A percentile compares a stretch with the other conserved stretches of the same genome.
Evolutionary conservation across 2,797 vertebrate genomes (phyloP).

Genomic region (Eulemur rubriventer): DNA sequence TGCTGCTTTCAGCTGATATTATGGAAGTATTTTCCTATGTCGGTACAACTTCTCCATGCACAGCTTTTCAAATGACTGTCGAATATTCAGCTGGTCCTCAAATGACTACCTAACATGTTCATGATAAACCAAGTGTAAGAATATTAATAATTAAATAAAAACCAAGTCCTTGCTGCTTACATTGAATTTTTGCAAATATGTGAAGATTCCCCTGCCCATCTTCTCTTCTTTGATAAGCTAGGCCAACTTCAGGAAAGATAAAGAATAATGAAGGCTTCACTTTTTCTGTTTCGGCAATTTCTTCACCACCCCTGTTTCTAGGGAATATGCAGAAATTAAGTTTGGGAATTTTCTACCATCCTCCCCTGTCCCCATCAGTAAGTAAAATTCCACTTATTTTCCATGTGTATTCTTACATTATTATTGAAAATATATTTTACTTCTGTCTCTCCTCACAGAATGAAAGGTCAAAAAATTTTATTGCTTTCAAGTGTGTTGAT

Average conservation of each 20-base stretch:
- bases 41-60: background rate
- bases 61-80: background rate
- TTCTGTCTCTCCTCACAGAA: background rate
- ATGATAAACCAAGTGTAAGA: background rate
- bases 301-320: background rate
- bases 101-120: background rate
- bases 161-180: background rate
- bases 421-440: background rate
- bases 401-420: background rate
- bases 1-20: background rate
- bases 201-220: background rate
- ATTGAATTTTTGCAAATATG: background rate
- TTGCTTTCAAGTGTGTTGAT: background rate
- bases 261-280: background rate
- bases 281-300: background rate
- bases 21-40: background rate
- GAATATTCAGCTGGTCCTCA: background rate
- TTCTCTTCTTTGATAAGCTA: background rate
- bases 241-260: background rate
- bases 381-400: background rate
- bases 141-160: background rate
- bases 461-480: conserved; percentile 5
- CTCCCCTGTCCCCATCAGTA: background rate
- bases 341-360: background rate
- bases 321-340: background rate